phyloP scores from a whole-genome alignment of 2,888 invertebrate species.

The Aspidiotus rigidus region DNA sequence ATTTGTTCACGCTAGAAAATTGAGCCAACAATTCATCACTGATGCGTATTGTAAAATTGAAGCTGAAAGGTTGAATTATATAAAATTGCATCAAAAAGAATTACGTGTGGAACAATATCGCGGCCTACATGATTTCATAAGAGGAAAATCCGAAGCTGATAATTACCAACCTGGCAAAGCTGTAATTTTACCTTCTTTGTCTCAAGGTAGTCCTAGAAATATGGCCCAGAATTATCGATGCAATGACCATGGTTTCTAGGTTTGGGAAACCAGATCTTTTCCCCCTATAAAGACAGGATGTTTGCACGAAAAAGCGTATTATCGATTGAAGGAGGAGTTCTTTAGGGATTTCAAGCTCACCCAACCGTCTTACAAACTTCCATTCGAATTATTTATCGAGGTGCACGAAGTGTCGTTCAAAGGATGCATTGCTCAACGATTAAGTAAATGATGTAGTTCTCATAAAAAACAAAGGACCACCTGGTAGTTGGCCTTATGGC shows the following conservation, averaged over 20 bases:
- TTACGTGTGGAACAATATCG: slow-evolving; percentile 39
- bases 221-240: slow-evolving; percentile 41
- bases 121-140: slow-evolving; percentile 40
- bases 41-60: slow-evolving; percentile 43
- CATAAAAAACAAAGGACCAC: no score
- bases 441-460: no score
- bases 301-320: no score
- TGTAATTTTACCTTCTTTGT: slow-evolving; percentile 40
- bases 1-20: slow-evolving; percentile 35
- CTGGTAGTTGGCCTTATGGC: no score
- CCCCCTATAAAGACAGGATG: no score
- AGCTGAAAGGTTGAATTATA: slow-evolving; percentile 40
- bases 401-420: no score
- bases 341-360: no score
- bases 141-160: slow-evolving; percentile 38
- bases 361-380: no score
- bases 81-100: slow-evolving; percentile 41
- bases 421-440: no score
- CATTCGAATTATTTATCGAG: no score
- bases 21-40: no score
- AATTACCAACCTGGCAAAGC: slow-evolving; percentile 37
- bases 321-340: no score
- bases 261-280: slow-evolving; percentile 40
- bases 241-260: slow-evolving; percentile 40
- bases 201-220: slow-evolving; percentile 39